These are phyloP conservation scores for Ophiodon elongatus DNA, from an alignment of 2,113 vertebrate species.

Conservation along the genomic window DNA sequence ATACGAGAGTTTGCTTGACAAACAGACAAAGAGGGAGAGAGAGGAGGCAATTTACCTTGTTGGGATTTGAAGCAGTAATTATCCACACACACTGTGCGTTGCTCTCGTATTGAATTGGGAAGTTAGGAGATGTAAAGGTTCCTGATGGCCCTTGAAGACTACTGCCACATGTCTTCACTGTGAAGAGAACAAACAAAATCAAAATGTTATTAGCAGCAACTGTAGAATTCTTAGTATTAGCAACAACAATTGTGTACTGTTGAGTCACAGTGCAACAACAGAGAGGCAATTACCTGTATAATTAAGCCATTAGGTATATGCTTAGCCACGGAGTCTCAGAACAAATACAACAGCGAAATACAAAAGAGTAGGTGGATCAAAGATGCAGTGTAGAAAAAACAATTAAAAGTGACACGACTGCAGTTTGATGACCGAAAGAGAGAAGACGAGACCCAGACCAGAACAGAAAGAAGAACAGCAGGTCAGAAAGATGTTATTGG, in stretches of 20 bases:
- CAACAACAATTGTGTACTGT: slow-evolving; percentile 9
- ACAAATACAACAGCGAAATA: slow-evolving; percentile 18
- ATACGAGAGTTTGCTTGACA: slow-evolving; percentile 10
- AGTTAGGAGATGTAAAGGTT: slow-evolving; percentile 86
- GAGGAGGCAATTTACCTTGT: slow-evolving; percentile 79
- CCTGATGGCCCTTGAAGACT: slow-evolving; percentile 87
- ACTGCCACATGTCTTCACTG: slow-evolving; percentile 88
- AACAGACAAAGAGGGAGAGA: background rate
- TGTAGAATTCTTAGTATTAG: slow-evolving; percentile 18
- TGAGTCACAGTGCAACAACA: slow-evolving; percentile 7
- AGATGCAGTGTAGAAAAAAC: slow-evolving; percentile 16
- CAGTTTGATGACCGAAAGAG: slow-evolving; percentile 2
- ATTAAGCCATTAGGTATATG: slow-evolving; percentile 43
- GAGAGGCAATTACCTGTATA: slow-evolving; percentile 45
- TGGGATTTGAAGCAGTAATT: slow-evolving; percentile 86
- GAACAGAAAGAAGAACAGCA: slow-evolving; percentile 49
- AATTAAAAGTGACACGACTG: slow-evolving; percentile 52
- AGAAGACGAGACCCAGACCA: slow-evolving; percentile 15
- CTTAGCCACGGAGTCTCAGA: slow-evolving; percentile 7
- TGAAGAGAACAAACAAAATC: slow-evolving; percentile 35
- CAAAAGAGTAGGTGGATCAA: slow-evolving; percentile 16
- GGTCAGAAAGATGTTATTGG: slow-evolving; percentile 77
- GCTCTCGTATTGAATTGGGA: slow-evolving; percentile 88
- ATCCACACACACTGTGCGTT: slow-evolving; percentile 90
- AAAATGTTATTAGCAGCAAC: slow-evolving; percentile 25